Base-by-base conservation (phyloP, 2,797 vertebrate species). In the Sebastes variabilis region DNA sequence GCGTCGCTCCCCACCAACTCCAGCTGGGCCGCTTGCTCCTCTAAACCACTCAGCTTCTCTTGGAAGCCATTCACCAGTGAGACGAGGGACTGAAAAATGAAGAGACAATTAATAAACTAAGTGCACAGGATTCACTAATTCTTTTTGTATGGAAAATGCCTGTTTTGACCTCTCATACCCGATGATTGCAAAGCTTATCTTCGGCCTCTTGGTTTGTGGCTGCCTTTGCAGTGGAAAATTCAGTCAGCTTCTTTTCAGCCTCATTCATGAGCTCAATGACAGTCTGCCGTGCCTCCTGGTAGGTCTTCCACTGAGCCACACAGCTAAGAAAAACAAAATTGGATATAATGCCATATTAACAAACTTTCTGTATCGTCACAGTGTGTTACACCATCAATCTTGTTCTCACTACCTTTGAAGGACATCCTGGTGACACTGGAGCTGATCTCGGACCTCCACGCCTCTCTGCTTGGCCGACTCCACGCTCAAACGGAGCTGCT, bases 231-330 rank as follows among this genome's bases (percentile, higher is more conserved):
- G 97, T 93, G 20, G 96, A 98, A 90, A 99, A 98, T 80, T 96
- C 97, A 14, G 97, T 97, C 79, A 99, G 94, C 85, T 97, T 97
- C 94, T 97, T 97, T 74, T 98, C 98, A 13, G 95, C 96, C 8
- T 98, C 96, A 78, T 99, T 99, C 97, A 99, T 97, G 67, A 97
- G 78, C 68, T 97, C 95, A 25, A 99, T 97, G 71, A 97, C 96
- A 4, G 97, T 96, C 88, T 98, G 97, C 30, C 97, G 95, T 16
- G 96, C 89, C 75, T 95, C 95, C 92, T 98, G 97, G 86, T 97
- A 99, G 3, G 96, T 94, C 62, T 96, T 96, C 97, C 97, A 98
- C 71, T 98, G 95, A 85, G 93, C 87, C 65, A 96, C 92, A 88
- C 96, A 97, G 76, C 98, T 99, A 86, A 52, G 42, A 75, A 73